Percentiles rank a stretch among this genome's conserved stretches.
phyloP scores from a whole-genome alignment of 2,797 vertebrate species.

The Ctenosaura bakeri region DNA sequence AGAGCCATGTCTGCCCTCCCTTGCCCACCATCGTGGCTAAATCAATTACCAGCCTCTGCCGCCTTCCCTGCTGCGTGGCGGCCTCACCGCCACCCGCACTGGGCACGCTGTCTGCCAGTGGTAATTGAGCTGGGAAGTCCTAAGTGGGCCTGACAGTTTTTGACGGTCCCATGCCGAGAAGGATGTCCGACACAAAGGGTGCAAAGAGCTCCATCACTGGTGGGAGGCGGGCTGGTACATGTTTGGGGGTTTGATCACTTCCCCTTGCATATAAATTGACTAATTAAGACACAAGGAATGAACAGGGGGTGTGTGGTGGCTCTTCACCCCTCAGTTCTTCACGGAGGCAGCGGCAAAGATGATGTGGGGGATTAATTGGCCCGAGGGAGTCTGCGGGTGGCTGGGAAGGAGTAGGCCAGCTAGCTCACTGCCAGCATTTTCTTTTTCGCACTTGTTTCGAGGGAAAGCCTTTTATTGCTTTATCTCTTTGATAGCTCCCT shows the following conservation, averaged over 20 bases:
- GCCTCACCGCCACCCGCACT: neutral
- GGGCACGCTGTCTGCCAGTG: neutral
- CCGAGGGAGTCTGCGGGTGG: neutral
- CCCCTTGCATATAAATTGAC: conserved; percentile 31
- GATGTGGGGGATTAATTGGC: neutral
- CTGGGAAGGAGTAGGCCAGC: neutral
- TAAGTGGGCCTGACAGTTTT: neutral
- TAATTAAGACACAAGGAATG: conserved; percentile 7
- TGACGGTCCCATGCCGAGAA: neutral
- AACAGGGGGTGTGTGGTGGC: too few relatives aligned
- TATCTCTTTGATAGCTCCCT: neutral
- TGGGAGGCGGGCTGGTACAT: too few relatives aligned
- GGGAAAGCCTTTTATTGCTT: neutral
- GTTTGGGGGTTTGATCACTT: neutral
- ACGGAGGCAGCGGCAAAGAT: neutral
- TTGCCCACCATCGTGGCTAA: neutral
- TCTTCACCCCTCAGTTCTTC: neutral
- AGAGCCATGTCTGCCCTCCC: neutral
- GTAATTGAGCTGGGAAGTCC: neutral
- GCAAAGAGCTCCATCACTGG: too few relatives aligned
- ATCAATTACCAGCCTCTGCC: neutral
- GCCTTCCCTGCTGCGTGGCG: neutral
- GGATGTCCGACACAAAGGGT: neutral
- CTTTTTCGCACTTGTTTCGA: neutral
- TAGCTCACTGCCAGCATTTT: neutral